phyloP scores from a whole-genome alignment of 2,113 vertebrate genomes.

The Malurus cyaneus region DNA sequence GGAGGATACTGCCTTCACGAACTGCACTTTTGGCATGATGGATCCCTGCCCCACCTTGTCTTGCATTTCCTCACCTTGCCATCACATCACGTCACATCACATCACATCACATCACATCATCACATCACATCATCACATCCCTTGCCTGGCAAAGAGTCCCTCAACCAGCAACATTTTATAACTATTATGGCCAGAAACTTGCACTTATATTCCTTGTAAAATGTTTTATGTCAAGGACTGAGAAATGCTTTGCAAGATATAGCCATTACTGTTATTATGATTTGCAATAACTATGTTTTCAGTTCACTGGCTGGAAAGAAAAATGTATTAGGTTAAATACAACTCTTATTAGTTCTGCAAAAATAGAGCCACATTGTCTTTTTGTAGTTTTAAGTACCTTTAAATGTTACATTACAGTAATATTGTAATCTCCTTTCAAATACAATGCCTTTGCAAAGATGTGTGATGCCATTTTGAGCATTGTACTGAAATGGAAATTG shows the following conservation, averaged over 20 bases:
- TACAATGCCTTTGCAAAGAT: neutral
- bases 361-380: neutral
- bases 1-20: too few species aligned
- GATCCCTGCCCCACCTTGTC: too few species aligned
- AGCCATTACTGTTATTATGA: neutral
- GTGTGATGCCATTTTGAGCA: neutral
- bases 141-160: neutral
- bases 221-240: neutral
- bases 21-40: neutral
- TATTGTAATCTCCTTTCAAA: neutral
- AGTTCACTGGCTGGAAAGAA: neutral
- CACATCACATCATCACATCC: fast-evolving
- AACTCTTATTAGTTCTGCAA: neutral
- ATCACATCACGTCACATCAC: fast-evolving
- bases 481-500: neutral
- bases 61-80: neutral
- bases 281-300: neutral
- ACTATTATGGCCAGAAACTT: neutral
- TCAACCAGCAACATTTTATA: neutral
- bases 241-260: neutral
- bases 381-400: neutral
- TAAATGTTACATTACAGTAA: neutral
- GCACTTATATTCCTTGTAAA: neutral
- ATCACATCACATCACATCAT: too few species aligned
- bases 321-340: neutral